Evolutionary conservation across 1,140 invertebrate species (phyloP).

Genomic region (Drosophila busckii): DNA sequence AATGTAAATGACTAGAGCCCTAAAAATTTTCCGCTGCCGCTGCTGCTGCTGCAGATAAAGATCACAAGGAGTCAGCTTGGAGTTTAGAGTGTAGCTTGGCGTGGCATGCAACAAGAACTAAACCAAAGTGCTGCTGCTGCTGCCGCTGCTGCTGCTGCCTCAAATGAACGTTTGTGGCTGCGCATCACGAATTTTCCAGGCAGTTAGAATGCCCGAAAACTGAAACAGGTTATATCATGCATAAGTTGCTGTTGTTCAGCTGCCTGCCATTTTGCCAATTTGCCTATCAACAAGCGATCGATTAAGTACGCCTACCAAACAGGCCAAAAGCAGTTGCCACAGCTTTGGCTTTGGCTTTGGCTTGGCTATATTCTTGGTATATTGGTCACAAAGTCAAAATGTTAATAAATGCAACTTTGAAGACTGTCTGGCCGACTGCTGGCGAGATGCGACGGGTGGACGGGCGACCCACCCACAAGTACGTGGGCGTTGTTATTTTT

Average conservation of each 20-base stretch:
- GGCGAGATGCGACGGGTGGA: slow-evolving; percentile 13
- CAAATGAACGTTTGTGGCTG: slow-evolving; percentile 34
- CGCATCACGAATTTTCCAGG: slow-evolving; percentile 68
- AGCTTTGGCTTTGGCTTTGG: slow-evolving; percentile 3
- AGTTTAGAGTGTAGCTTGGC: no score
- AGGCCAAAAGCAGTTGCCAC: slow-evolving; percentile 21
- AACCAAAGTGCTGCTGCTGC: slow-evolving; percentile 47
- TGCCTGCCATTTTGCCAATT: slow-evolving; percentile 71
- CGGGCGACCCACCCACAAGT: slow-evolving; percentile 60
- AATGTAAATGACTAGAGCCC: slow-evolving; percentile 71
- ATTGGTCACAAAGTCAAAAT: slow-evolving; percentile 78
- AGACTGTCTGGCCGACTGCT: slow-evolving; percentile 7
- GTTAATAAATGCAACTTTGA: slow-evolving; percentile 70
- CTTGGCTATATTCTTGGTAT: slow-evolving; percentile 38
- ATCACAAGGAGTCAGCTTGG: slow-evolving; percentile 56
- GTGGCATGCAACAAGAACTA: slow-evolving; percentile 69
- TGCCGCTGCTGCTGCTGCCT: slow-evolving; percentile 7
- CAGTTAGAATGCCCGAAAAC: slow-evolving; percentile 22
- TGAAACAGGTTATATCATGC: slow-evolving; percentile 58
- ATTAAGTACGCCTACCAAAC: slow-evolving; percentile 77
- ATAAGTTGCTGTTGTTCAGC: slow-evolving; percentile 2
- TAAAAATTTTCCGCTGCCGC: no score
- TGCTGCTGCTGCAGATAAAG: slow-evolving; percentile 63
- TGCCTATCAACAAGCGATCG: slow-evolving; percentile 79
- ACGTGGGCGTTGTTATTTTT: slow-evolving; percentile 30